A percentile compares a stretch with the other conserved stretches of the same genome.
These are phyloP conservation scores for Orbicella faveolata DNA, from an alignment of 64 coral and sea anemone genomes.

Conservation along the genomic window DNA sequence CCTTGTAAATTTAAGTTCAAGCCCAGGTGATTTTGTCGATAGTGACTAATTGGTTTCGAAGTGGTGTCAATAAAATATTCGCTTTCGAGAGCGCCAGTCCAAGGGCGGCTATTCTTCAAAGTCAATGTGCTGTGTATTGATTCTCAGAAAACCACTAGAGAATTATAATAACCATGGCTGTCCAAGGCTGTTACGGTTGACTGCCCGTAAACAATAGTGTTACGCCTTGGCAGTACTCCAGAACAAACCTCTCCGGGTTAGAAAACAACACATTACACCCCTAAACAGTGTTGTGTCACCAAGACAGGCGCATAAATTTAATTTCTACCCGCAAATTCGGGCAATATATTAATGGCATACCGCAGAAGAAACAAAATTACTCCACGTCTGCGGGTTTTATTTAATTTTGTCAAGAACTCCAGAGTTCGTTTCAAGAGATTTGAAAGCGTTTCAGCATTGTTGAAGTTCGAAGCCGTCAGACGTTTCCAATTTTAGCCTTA, in stretches of 20 bases:
- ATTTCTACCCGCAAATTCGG: background rate
- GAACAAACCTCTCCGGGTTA: background rate
- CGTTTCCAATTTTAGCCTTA: background rate
- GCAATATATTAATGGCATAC: background rate
- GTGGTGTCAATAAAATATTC: slow-evolving; percentile 10
- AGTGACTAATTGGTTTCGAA: background rate
- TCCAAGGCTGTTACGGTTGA: background rate
- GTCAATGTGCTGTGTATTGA: background rate
- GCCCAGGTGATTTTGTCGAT: background rate
- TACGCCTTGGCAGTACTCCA: background rate
- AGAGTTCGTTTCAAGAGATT: background rate
- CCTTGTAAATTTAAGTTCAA: background rate
- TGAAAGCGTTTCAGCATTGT: background rate
- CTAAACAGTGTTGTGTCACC: slow-evolving; percentile 8
- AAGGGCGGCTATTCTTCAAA: slow-evolving; percentile 1
- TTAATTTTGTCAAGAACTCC: background rate
- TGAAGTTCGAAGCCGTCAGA: background rate
- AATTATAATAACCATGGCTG: background rate
- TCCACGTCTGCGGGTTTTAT: background rate
- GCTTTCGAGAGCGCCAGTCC: background rate
- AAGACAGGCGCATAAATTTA: background rate
- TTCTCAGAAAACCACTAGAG: background rate
- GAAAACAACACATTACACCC: background rate
- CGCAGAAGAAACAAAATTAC: slow-evolving; percentile 37
- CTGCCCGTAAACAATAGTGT: slow-evolving; percentile 16